A percentile compares a stretch with the other conserved stretches of the same genome.
Conservation (phyloP, 2,888 invertebrate species). For the Philhelius pedissequus region DNA sequence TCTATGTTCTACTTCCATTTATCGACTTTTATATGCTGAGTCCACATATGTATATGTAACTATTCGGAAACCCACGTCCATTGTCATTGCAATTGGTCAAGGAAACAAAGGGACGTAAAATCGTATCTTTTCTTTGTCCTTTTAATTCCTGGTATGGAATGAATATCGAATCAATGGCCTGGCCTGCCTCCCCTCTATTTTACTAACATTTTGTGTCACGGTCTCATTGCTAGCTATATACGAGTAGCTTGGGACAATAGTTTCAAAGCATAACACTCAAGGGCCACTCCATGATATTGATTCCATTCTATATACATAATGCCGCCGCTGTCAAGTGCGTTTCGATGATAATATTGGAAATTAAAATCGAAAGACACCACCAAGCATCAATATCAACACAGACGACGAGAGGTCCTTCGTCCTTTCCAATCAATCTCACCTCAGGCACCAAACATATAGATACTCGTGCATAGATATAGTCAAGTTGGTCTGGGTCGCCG, state of each 20-base stretch:
- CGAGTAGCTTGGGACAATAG: slow-evolving; percentile 22
- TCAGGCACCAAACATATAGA: slow-evolving; percentile 15
- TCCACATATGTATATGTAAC: no score
- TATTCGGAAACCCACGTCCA: background rate
- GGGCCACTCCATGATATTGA: slow-evolving; percentile 60
- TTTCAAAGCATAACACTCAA: slow-evolving; percentile 51
- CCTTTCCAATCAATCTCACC: slow-evolving; percentile 46
- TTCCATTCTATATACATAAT: slow-evolving; percentile 21
- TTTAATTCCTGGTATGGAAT: background rate
- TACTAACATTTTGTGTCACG: background rate
- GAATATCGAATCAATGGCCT: background rate
- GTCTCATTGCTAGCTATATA: background rate
- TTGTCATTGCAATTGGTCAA: slow-evolving; percentile 41
- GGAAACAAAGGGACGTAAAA: slow-evolving; percentile 48
- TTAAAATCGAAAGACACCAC: slow-evolving; percentile 53
- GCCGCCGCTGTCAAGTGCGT: slow-evolving; percentile 48
- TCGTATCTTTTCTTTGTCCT: slow-evolving; percentile 30
- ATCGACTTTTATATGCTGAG: no score
- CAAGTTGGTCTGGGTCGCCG: background rate
- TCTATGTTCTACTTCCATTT: no score
- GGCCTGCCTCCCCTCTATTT: background rate
- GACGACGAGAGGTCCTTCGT: background rate
- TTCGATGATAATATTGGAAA: slow-evolving; percentile 63
- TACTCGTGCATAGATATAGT: background rate
- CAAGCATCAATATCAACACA: background rate